Evolutionary conservation across 2,797 vertebrate species (phyloP), one percentile per base, ranked within the genome.

Genomic region (Pangasius larnaudii): DNA sequence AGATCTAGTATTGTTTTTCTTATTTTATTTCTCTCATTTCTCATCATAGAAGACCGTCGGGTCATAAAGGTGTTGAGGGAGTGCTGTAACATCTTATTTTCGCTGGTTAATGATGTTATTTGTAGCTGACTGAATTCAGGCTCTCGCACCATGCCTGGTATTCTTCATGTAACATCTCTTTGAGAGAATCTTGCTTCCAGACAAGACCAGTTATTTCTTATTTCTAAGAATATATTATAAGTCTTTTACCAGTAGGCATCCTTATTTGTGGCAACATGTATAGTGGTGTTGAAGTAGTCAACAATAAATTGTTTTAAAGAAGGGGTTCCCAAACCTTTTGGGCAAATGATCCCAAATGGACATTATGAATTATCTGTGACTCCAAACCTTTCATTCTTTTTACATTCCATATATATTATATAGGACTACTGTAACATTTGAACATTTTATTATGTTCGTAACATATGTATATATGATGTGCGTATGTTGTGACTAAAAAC

Each of bases 11-110:
- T 84, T 69, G 11, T 51, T 33, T 65, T 56, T 85, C 30, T 42
- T 75, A 61, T 75, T 75, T 77, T 42, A 49, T 75, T 85, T 85
- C 36, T 85, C 36, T 33, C 56, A 49, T 85, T 85, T 77, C 49
- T 84, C 46, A 84, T 84, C 53, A 71, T 1, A 27, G 59, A 65
- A 63, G 59, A 79, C n/a, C 65, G 74, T 36, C 58, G 9, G 27
- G 72, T 63, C 74, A 51, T 86, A 86, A 69, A 71, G 63, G 65
- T 84, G 82, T 69, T 53, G 49, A 71, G 81, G 81, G 81, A 84
- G 59, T 78, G 42, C 42, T 78, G 72, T 63, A 63, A n/a, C 74
- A 65, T 65, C 85, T 65, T 79, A 78, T 78, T 78, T 86, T 79
- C 72, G 18, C 39, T 78, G n/a, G n/a, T 86, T 86, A 86, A 74